These are phyloP conservation scores for Grus americana DNA, from an alignment of 2,113 vertebrate genomes.

Conservation along the genomic window DNA sequence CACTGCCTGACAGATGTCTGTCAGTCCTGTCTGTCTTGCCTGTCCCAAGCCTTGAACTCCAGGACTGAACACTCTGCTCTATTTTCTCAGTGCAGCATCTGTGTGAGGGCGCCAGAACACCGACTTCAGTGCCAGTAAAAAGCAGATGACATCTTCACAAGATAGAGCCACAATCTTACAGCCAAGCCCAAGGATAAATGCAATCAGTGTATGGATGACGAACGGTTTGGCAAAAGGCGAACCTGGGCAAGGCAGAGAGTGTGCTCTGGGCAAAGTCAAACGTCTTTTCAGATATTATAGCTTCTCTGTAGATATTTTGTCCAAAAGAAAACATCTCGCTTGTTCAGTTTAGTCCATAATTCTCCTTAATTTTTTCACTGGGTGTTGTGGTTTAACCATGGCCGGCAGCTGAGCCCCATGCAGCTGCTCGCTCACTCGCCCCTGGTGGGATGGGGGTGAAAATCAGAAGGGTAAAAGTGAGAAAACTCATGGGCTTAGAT, in stretches of 20 bases:
- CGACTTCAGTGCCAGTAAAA: background rate
- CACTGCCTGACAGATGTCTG: background rate
- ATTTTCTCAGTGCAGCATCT: background rate
- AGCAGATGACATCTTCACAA: constrained; percentile 1
- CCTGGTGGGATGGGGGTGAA: background rate
- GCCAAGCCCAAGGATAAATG: constrained; percentile 6
- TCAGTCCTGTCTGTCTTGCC: too few species aligned
- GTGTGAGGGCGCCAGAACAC: background rate
- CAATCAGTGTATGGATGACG: background rate
- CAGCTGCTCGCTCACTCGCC: background rate
- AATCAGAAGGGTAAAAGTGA: background rate
- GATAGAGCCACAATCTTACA: background rate
- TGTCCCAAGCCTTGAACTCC: background rate
- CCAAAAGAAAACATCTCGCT: background rate
- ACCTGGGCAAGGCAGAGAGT: background rate
- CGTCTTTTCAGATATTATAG: background rate
- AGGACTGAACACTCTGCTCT: background rate
- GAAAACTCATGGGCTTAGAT: background rate
- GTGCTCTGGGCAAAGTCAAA: constrained; percentile 32
- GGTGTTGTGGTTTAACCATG: background rate
- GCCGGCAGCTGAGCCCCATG: background rate
- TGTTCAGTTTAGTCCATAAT: background rate
- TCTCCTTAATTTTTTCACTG: background rate
- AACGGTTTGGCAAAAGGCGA: background rate
- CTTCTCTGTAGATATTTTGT: background rate